A percentile compares a stretch with the other conserved stretches of the same genome.
Evolutionary conservation across 2,113 vertebrate genomes (phyloP).

Genomic region (Narcine bancroftii): DNA sequence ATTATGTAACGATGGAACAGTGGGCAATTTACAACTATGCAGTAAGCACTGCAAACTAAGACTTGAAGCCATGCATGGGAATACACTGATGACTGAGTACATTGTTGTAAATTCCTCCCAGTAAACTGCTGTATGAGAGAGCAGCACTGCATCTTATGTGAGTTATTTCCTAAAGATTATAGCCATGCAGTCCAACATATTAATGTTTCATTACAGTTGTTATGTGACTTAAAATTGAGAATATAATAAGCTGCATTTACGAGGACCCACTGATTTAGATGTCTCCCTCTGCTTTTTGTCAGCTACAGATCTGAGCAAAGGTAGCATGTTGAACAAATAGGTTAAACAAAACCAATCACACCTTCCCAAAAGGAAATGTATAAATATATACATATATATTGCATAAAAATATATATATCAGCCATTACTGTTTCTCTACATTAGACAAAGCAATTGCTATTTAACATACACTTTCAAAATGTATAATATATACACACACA

Average conservation of each 20-base stretch:
- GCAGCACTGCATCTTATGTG: neutral
- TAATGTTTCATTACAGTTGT: neutral
- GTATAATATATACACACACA: too few species aligned
- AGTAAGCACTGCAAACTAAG: neutral
- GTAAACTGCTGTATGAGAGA: neutral
- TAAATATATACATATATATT: too few species aligned
- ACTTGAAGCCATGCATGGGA: neutral
- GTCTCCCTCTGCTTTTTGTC: neutral
- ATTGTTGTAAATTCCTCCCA: neutral
- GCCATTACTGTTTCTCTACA: too few species aligned
- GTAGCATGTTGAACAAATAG: neutral
- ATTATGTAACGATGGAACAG: slow-evolving; percentile 12
- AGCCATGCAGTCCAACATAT: neutral
- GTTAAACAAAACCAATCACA: neutral
- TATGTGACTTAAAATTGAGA: neutral
- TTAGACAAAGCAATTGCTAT: too few species aligned
- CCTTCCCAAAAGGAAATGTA: neutral
- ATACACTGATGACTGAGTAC: neutral
- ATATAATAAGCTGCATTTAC: neutral
- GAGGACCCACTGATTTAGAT: neutral
- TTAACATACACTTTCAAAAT: too few species aligned
- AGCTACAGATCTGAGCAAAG: neutral
- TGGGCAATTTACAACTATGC: neutral
- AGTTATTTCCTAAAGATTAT: neutral
- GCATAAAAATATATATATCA: too few species aligned